Percentiles rank a stretch among this genome's conserved stretches.
These are phyloP conservation scores for Arvicanthis niloticus DNA, from an alignment of 2,113 vertebrate genomes.

Conservation along the genomic window DNA sequence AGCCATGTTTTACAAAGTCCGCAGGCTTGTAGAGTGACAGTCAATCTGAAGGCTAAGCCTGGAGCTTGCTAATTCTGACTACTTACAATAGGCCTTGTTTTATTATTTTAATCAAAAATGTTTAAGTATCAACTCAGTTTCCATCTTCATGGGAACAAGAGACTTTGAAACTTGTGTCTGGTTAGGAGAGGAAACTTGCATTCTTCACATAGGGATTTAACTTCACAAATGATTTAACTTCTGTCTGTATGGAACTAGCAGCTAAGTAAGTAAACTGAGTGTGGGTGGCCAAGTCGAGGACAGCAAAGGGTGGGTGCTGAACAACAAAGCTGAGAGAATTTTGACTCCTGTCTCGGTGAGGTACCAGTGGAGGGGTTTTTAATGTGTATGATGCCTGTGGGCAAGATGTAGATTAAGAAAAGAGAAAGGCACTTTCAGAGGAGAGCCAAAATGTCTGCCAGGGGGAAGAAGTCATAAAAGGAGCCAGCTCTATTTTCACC, in stretches of 20 bases:
- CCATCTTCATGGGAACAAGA: neutral
- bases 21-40: neutral
- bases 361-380: neutral
- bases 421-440: conserved; percentile 34
- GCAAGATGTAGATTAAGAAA: conserved; percentile 20
- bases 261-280: neutral
- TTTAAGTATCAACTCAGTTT: neutral
- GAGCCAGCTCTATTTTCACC: conserved; percentile 54
- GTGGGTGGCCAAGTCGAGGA: neutral
- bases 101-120: neutral
- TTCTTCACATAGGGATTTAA: neutral
- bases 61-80: neutral
- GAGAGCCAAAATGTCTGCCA: conserved; percentile 36
- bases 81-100: neutral
- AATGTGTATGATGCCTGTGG: neutral
- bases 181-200: neutral
- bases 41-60: neutral
- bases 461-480: neutral
- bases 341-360: neutral
- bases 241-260: neutral
- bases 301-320: neutral
- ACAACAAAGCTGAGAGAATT: neutral
- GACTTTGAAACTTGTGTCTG: neutral
- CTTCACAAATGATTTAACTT: neutral
- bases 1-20: neutral